Base-by-base conservation (phyloP, 2,113 vertebrate genomes). In the Archilochus colubris region DNA sequence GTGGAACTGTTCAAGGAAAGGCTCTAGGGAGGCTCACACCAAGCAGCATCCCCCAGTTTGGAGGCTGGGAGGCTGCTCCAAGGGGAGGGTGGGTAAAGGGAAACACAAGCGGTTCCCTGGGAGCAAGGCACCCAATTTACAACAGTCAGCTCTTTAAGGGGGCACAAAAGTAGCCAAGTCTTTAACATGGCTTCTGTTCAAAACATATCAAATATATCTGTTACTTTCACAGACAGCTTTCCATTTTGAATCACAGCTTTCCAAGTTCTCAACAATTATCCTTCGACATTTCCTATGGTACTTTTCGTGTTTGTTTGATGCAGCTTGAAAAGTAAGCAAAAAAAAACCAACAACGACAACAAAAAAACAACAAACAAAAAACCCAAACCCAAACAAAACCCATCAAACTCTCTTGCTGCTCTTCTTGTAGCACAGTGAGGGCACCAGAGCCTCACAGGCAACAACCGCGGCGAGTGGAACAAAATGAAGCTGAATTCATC, bases 241-340 rank as follows among this genome's bases (percentile, higher is more conserved):
- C 61, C 33, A 61, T 72, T 97, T 97, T 94, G 95, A 96, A 97
- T 91, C 90, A 91, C 48, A 64, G 64, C 84, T 94, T 86, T 43
- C 55, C 11, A 77, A 54, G 54, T 80, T 82, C 86, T 77, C 83
- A 93, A 75, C 76, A 96, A 97, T 91, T 95, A 38, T 27, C 38
- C 2, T 83, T 95, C 82, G 79, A 89, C 8, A 12, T 86, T 94
- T 92, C 82, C 91, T 91, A 66, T 54, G 68, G 80, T 33, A 48
- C 6, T 22, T 62, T 84, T 90, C 43, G 57, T 76, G 76, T 93
- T 74, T 74, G 50, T 70, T 54, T 67, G 58, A 78, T 69, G 79
- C 86, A 58, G 83, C 88, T 96, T 73, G 91, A 93, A 63, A 93
- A 89, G 80, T 83, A 96, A 91, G 75, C 31, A 62, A 40, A 82